Base-by-base conservation (phyloP, 2,113 vertebrate genomes). In the Gymnobelideus leadbeateri region DNA sequence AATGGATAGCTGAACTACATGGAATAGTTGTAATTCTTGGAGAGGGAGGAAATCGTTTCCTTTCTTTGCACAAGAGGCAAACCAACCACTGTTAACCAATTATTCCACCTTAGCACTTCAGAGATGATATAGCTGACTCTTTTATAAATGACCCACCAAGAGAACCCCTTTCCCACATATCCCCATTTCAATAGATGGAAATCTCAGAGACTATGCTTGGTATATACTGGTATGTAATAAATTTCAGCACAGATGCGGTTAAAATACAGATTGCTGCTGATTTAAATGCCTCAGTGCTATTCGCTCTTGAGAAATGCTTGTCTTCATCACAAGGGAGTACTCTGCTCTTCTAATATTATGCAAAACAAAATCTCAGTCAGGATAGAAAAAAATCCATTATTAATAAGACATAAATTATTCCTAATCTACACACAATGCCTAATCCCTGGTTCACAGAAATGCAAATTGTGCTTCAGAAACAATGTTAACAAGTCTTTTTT, bases 371-470 rank as follows among this genome's bases (percentile, higher is more conserved):
- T 96, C 91, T 97, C 94, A 95, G 53, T 92, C 46, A 94, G 77
- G 90, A 97, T 93, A 95, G 96, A 57, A 92, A 96, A 50, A 4
- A 37, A 98, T 98, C 91, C 98, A 98, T 98, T 98, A 98, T 98
- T 98, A 98, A 98, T 96, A 96, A 97, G 96, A 96, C 94, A 98
- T 99, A 98, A 99, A 99, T 99, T 98, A 99, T 99, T 99, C 96
- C 98, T 98, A 98, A 98, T 99, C 97, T 98, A 98, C 95, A 98
- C 91, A 98, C 54, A 97, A 93, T 91, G 26, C 90, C 96, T 98
- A 99, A 98, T 98, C 97, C 97, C 97, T 92, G 54, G 93, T 97
- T 98, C 98, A 98, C 93, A 97, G 96, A 98, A 98, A 98, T 98
- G 98, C 95, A 98, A 98, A 98, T 96, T 97, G 95, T 96, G 95